phyloP scores from a whole-genome alignment of 64 coral and sea anemone species.

The Trachythela sp. region DNA sequence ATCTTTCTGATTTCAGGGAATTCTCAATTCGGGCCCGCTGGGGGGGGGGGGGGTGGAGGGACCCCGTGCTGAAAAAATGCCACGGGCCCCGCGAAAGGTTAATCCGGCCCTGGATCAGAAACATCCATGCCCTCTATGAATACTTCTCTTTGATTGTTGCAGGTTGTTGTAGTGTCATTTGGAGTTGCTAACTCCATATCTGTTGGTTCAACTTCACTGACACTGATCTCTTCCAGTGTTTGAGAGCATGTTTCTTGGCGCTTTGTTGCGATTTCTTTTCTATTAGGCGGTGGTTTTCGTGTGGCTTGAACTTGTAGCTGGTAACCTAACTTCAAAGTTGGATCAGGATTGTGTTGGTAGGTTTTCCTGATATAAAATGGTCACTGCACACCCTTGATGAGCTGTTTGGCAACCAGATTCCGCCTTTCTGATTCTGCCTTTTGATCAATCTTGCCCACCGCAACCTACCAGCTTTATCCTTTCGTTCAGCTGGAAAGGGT shows the following conservation, averaged over 20 bases:
- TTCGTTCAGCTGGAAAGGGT: neutral
- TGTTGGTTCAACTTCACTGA: neutral
- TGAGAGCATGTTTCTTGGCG: neutral
- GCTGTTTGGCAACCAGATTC: neutral
- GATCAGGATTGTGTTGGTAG: neutral
- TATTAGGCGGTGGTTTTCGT: neutral
- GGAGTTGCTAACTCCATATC: neutral
- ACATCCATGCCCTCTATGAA: neutral
- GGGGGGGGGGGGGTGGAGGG: too few species aligned
- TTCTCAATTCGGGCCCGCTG: too few species aligned
- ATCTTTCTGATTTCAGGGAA: too few species aligned
- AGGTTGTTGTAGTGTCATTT: neutral
- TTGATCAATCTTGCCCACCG: neutral
- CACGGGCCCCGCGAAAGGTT: too few species aligned
- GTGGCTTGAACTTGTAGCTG: neutral
- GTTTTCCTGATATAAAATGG: neutral
- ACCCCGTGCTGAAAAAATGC: too few species aligned
- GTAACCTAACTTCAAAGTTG: neutral
- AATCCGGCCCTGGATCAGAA: neutral
- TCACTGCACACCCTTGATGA: neutral
- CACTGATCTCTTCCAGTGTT: neutral
- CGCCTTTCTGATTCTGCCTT: neutral
- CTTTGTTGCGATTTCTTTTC: neutral
- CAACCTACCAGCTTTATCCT: neutral
- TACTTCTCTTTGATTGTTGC: neutral